Conservation (phyloP, 2,797 vertebrate species). For the Fringilla coelebs region DNA sequence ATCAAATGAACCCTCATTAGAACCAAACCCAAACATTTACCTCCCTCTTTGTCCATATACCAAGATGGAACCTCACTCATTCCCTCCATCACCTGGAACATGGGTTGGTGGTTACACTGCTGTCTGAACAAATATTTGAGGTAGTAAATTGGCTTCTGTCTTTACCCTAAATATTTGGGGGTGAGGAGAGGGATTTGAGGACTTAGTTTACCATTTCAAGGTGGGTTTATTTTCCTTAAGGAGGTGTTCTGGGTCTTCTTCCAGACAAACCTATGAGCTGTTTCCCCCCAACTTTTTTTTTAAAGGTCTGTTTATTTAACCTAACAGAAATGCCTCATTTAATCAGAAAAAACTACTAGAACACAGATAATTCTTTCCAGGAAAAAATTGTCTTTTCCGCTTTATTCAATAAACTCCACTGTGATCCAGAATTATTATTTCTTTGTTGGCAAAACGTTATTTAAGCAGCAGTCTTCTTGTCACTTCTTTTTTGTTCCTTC, state of each 20-base stretch:
- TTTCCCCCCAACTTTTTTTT: neutral
- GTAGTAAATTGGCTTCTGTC: neutral
- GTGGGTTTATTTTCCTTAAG: neutral
- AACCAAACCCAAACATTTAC: neutral
- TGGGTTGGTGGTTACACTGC: fast-evolving
- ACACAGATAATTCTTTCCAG: neutral
- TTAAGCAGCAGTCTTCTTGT: neutral
- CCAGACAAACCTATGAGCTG: neutral
- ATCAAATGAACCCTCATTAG: neutral
- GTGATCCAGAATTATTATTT: neutral
- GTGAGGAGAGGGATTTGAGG: fast-evolving
- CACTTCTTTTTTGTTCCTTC: neutral
- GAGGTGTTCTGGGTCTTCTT: neutral
- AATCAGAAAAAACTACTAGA: neutral
- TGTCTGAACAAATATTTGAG: neutral
- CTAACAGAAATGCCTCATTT: neutral
- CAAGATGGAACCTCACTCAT: neutral
- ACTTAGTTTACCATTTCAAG: neutral
- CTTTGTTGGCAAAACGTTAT: neutral
- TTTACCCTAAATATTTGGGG: neutral
- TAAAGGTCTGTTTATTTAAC: neutral
- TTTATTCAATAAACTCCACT: neutral
- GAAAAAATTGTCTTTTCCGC: neutral
- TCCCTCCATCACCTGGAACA: neutral
- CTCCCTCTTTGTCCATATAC: neutral